Evolutionary conservation across 2,888 invertebrate genomes (phyloP).

Genomic region (Acanthosepion lycidas): DNA sequence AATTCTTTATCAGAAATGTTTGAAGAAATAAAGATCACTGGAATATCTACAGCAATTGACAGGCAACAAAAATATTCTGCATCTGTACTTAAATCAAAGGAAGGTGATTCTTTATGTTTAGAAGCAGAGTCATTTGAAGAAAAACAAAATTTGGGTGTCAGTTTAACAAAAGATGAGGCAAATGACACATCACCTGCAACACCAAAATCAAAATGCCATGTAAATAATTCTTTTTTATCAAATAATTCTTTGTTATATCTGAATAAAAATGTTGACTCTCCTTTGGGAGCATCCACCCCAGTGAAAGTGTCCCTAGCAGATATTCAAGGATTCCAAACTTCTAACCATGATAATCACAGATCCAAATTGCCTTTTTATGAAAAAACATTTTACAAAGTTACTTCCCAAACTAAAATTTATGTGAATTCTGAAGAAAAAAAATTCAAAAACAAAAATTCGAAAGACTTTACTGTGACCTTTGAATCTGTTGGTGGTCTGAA

Average conservation of each 20-base stretch:
- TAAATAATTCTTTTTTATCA: neutral
- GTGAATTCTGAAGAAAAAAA: conserved; percentile 48
- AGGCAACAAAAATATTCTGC: neutral
- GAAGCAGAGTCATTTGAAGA: neutral
- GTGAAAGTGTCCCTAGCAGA: neutral
- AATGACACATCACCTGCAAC: neutral
- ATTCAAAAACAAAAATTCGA: neutral
- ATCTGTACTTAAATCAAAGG: neutral
- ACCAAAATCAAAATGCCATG: neutral
- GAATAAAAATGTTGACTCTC: neutral
- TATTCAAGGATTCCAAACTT: conserved; percentile 52
- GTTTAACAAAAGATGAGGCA: neutral
- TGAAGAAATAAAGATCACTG: conserved; percentile 51
- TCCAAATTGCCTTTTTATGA: neutral
- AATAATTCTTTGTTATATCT: neutral
- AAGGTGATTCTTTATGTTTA: neutral
- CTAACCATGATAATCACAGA: conserved; percentile 24
- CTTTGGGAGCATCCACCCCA: neutral
- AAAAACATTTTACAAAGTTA: conserved; percentile 54
- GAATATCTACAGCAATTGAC: neutral
- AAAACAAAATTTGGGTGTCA: neutral
- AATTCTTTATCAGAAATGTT: neutral
- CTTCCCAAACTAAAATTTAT: conserved; percentile 52
- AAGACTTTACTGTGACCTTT: conserved; percentile 52
- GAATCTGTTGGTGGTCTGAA: conserved; percentile 62